Base-by-base conservation (phyloP, 2,888 invertebrate species). In the Chalcosyrphus nemorum region DNA sequence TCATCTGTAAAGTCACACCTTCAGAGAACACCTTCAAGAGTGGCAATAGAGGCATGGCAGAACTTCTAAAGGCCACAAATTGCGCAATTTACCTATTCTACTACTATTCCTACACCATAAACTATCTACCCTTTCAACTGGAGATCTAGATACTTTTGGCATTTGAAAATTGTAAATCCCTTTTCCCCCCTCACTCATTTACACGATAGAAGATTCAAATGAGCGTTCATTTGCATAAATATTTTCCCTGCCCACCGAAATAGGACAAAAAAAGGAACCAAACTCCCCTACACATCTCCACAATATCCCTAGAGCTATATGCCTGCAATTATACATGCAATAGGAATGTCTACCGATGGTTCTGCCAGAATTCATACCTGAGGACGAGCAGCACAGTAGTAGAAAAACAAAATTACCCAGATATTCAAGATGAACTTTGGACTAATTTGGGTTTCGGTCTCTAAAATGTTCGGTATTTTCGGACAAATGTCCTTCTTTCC, bases 211-310 rank as follows among this genome's bases (percentile, higher is more conserved):
- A 50, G 17, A 80, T 50, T 63, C 56, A 74, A 74, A 84, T 84
- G 74, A 84, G 74, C 52, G 61, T 74, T 59, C 84, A 74, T 84
- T 84, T 84, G 74, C 80, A 84, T 84, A 82, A 82, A 82, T 68
- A 80, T 80, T 84, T 84, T 47, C 27, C 66, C 17, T 41, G 17
- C 11, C 43, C 29, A n/a, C 13, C 27, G 13, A 54, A 19, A 17
- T 1, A 32, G 5, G 9, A 4, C 2, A 2, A 29, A 13, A 13
- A 21, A 17, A 43, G 38, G 27, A 57, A 19, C 41, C 21, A 68
- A 56, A 29, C 19, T 9, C 17, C 11, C 2, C 5, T 17, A 29
- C 13, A 6, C n/a, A 15, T 1, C 17, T 41, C 6, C n/a, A 6
- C 41, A 56, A n/a, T 6, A 27, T 45, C 19, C 32, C 29, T 59